phyloP scores from a whole-genome alignment of 2,113 vertebrate species.

The Peromyscus polionotus region DNA sequence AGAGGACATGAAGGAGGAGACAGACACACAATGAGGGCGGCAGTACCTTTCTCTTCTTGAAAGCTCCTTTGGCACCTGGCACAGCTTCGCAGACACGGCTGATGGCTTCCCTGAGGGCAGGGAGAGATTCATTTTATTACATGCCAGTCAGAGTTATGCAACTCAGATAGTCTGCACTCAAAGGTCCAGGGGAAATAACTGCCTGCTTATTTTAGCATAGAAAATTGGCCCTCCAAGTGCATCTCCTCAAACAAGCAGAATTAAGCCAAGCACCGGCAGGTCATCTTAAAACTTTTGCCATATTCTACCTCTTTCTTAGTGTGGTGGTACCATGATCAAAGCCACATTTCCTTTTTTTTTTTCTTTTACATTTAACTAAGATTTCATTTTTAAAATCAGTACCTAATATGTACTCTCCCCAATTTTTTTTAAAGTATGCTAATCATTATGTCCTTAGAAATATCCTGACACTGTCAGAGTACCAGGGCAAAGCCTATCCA shows the following conservation, averaged over 20 bases:
- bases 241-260: background rate
- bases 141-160: background rate
- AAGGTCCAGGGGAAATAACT: background rate
- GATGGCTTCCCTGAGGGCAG: constrained; percentile 95
- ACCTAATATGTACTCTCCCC: background rate
- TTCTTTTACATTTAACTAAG: background rate
- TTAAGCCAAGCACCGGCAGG: background rate
- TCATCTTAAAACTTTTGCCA: background rate
- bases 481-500: background rate
- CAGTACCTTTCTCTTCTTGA: constrained; percentile 97
- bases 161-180: background rate
- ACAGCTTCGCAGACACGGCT: constrained; percentile 97
- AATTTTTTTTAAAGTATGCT: background rate
- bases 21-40: background rate
- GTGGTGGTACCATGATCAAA: rapidly evolving
- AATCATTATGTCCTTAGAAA: background rate
- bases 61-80: constrained; percentile 95
- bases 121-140: constrained; percentile 63
- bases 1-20: background rate
- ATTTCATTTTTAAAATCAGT: background rate
- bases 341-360: background rate
- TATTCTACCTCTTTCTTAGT: background rate
- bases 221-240: background rate
- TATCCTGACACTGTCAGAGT: too few relatives aligned
- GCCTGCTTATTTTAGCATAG: background rate